Percentiles rank a stretch among this genome's conserved stretches.
These are phyloP conservation scores for Xestia c-nigrum DNA, from an alignment of 2,888 invertebrate genomes.

Conservation along the genomic window DNA sequence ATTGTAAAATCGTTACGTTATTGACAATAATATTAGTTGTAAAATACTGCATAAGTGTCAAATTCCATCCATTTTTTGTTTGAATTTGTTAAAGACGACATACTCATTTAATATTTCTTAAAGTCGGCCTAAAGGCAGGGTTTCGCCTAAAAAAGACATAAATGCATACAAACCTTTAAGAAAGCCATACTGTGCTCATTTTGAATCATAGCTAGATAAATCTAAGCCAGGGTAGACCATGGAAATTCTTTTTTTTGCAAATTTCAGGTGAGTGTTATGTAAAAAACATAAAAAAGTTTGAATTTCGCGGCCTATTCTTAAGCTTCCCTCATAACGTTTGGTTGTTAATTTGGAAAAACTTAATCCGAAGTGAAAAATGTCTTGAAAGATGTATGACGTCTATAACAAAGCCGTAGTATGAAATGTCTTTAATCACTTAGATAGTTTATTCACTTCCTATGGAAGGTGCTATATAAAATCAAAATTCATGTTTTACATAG, in stretches of 20 bases:
- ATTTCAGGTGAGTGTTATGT: no score
- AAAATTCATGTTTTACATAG: constrained; percentile 60
- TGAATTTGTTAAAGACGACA: constrained; percentile 34
- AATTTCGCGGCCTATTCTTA: no score
- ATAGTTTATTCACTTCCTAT: constrained; percentile 73
- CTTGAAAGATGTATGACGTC: constrained; percentile 21
- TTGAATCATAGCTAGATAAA: neutral
- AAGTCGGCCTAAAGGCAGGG: neutral
- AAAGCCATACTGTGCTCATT: no score
- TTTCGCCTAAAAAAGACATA: neutral
- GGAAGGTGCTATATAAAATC: constrained; percentile 78
- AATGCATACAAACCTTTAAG: neutral
- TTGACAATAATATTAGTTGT: constrained; percentile 78
- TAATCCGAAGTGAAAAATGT: neutral
- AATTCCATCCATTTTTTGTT: constrained; percentile 79
- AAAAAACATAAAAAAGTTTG: no score
- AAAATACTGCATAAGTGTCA: constrained; percentile 72
- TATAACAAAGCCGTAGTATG: constrained; percentile 23
- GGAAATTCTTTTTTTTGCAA: no score
- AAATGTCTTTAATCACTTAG: constrained; percentile 48
- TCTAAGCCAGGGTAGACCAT: no score
- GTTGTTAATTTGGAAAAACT: neutral
- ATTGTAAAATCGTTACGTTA: constrained; percentile 60
- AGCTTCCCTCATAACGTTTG: neutral
- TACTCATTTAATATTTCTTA: neutral